Conservation (phyloP, 1,140 invertebrate genomes). For the Drosophila fuyamai region DNA sequence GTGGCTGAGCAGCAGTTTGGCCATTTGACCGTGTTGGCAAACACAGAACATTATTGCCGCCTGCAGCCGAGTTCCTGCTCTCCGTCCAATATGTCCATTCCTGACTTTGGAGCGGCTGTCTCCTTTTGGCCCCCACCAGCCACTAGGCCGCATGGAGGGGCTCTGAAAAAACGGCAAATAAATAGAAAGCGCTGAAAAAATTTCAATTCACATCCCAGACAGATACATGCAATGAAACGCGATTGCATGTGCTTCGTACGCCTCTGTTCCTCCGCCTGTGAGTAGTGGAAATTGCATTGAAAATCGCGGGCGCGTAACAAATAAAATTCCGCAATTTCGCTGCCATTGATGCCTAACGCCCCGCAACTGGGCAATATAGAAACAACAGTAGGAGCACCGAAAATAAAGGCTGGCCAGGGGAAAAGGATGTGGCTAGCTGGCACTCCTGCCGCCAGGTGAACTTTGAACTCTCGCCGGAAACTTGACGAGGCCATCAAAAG, state of each 20-base stretch:
- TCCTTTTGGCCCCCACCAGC: constrained; percentile 17
- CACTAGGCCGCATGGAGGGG: constrained; percentile 12
- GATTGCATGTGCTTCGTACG: constrained; percentile 18
- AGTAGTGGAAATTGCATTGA: constrained; percentile 67
- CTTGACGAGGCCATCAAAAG: constrained; percentile 72
- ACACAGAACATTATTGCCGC: constrained; percentile 68
- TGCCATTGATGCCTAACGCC: constrained; percentile 59
- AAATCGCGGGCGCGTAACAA: constrained; percentile 76
- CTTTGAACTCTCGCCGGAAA: constrained; percentile 39
- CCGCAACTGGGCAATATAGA: constrained; percentile 36
- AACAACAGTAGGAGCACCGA: constrained; percentile 12
- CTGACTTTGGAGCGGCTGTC: constrained; percentile 14
- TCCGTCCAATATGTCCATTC: constrained; percentile 52
- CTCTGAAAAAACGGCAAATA: constrained; percentile 6
- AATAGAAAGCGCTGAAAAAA: constrained; percentile 41
- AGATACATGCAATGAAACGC: constrained; percentile 43
- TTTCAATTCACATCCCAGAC: constrained; percentile 40
- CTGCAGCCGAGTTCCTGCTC: constrained; percentile 40
- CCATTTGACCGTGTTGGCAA: constrained; percentile 33
- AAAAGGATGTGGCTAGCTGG: constrained; percentile 4
- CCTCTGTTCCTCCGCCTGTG: constrained; percentile 3
- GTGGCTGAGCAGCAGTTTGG: constrained; percentile 20
- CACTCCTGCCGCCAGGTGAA: constrained; percentile 17
- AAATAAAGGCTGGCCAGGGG: background rate
- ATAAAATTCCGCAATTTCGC: constrained; percentile 73